Evolutionary conservation across 1,140 invertebrate genomes (phyloP), one percentile per base, ranked within the genome.

Genomic region (Trialeurodes vaporariorum): DNA sequence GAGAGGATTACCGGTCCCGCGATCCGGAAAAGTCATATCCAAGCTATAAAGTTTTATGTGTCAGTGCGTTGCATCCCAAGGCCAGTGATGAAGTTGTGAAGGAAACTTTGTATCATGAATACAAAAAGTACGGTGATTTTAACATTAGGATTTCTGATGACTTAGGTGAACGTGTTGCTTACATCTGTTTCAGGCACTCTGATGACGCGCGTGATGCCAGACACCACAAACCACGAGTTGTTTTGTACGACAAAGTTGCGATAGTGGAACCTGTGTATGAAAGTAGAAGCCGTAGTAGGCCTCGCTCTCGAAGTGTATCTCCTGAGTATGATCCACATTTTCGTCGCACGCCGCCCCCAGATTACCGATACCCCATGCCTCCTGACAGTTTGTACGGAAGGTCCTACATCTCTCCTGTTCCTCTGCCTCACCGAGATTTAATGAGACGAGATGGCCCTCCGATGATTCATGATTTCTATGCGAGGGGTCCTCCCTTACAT

Each of bases 161-260:
- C 71, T 79, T 91, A 65, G 93, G 95, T 73, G 93, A 96, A 74
- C 80, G 94, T 34, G 88, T 98, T 11, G 95, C 94, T 0, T 98
- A 97, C 77, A 88, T 98, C 11, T 96, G 95, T 80, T 98, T 98
- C 73, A 83, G 94, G 9, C 96, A 86, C 75, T 86, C 89, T 2
- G 94, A 98, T 76, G 94, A 98, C 80, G 96, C 96, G 0, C 81
- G 92, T 40, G 93, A 94, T 74, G 95, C 95, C 0, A 95, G 95
- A 78, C 92, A 95, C 78, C 87, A 87, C 21, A 97, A 96, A 77
- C 87, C 91, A 0, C 83, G 94, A 34, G 86, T 96, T 26, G 88
- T 96, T 66, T 84, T 98, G 59, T 98, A 95, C 79, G 95, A 98
- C 74, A 94, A 96, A 79, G 86, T 93, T 25, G 90, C 94, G 5